phyloP scores from a whole-genome alignment of 2,888 invertebrate genomes.

The Agrilus mali region DNA sequence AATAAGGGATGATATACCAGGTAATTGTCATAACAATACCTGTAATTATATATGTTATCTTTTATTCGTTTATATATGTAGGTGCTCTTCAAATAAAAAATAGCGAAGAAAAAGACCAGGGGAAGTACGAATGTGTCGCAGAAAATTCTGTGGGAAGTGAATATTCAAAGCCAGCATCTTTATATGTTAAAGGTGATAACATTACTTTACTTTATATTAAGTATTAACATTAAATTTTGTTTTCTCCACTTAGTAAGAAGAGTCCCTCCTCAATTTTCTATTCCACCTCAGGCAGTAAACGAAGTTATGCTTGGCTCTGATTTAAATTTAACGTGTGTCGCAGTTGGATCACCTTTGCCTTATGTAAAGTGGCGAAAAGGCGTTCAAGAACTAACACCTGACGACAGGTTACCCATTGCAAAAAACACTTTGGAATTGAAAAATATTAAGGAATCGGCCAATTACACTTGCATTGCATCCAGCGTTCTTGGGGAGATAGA shows the following conservation, averaged over 20 bases:
- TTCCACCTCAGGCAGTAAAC: slow-evolving; percentile 70
- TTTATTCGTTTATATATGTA: slow-evolving; percentile 38
- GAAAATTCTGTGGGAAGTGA: slow-evolving; percentile 88
- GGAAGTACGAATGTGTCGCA: slow-evolving; percentile 93
- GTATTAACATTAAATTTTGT: background rate
- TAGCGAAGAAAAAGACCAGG: slow-evolving; percentile 84
- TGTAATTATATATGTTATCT: background rate
- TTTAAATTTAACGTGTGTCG: slow-evolving; percentile 90
- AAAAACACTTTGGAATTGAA: slow-evolving; percentile 77
- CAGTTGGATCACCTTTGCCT: slow-evolving; percentile 97
- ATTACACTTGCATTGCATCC: slow-evolving; percentile 94
- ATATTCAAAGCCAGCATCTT: slow-evolving; percentile 76
- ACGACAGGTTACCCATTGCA: slow-evolving; percentile 74
- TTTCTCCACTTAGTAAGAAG: slow-evolving; percentile 63
- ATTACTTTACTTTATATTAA: slow-evolving; percentile 12
- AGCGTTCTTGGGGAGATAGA: slow-evolving; percentile 90
- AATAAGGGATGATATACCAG: slow-evolving; percentile 66
- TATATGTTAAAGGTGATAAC: slow-evolving; percentile 93
- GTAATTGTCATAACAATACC: slow-evolving; percentile 32
- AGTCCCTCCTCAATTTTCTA: slow-evolving; percentile 91
- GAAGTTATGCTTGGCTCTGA: slow-evolving; percentile 88
- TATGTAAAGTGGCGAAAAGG: slow-evolving; percentile 88
- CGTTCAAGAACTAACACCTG: slow-evolving; percentile 73
- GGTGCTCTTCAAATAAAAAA: slow-evolving; percentile 81
- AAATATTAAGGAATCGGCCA: slow-evolving; percentile 83